Evolutionary conservation across 2,888 invertebrate species (phyloP).

Genomic region (Eupeodes latifasciatus): DNA sequence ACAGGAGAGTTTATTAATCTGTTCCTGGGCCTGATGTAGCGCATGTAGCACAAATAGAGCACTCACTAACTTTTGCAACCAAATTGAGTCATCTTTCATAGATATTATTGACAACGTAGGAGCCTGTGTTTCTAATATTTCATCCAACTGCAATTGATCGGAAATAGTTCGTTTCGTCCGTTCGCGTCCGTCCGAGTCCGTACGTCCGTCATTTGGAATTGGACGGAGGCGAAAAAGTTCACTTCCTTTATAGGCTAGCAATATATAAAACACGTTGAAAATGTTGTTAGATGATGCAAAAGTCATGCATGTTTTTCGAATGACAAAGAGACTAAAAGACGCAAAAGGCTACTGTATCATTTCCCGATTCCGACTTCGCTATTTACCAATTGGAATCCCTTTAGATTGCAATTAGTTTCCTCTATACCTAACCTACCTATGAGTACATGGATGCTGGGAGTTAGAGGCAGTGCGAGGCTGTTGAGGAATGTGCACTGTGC

Average conservation of each 20-base stretch:
- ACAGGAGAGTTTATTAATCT: conserved; percentile 51
- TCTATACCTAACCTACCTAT: neutral
- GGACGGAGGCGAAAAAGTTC: conserved; percentile 37
- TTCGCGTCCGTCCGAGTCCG: no score
- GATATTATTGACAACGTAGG: conserved; percentile 55
- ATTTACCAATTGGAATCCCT: conserved; percentile 49
- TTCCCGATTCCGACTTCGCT: conserved; percentile 29
- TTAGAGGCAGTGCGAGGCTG: conserved; percentile 2
- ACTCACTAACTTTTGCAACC: conserved; percentile 39
- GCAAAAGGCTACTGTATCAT: conserved; percentile 38
- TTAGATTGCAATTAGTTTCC: conserved; percentile 60
- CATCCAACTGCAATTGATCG: conserved; percentile 71
- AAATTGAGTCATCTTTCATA: conserved; percentile 73
- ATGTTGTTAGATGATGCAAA: conserved; percentile 10
- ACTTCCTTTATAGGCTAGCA: conserved; percentile 42
- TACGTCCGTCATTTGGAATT: neutral
- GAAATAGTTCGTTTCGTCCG: conserved; percentile 40
- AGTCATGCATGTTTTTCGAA: conserved; percentile 42
- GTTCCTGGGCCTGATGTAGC: conserved; percentile 46
- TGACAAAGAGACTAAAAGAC: conserved; percentile 16
- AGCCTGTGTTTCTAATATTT: conserved; percentile 60
- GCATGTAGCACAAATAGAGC: conserved; percentile 25
- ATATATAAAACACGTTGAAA: conserved; percentile 1
- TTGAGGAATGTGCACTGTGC: conserved; percentile 37
- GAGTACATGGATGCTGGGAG: neutral